Conservation (phyloP, 2,113 vertebrate genomes). For the Dasypus novemcinctus region DNA sequence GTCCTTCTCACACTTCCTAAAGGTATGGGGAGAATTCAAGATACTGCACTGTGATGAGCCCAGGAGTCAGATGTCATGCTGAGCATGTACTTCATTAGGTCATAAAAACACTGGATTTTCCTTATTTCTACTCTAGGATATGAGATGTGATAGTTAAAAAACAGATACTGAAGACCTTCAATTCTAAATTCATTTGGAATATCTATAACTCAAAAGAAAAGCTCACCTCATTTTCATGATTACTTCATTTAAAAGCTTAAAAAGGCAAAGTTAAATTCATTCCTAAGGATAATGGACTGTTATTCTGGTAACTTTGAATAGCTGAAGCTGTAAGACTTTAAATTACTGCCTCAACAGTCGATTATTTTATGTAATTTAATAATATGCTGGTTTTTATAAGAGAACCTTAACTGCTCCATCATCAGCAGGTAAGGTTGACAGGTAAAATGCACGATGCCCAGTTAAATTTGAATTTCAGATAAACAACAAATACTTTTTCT, state of each 20-base stretch:
- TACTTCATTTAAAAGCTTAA: constrained; percentile 28
- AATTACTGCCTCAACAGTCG: neutral
- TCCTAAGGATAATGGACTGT: constrained; percentile 32
- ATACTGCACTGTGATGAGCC: neutral
- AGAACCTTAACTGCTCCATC: constrained; percentile 19
- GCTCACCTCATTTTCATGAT: constrained; percentile 44
- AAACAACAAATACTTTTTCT: constrained; percentile 3
- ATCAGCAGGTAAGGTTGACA: neutral
- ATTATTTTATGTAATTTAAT: constrained; percentile 57
- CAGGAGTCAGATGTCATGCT: neutral
- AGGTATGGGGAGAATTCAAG: neutral
- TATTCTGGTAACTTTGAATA: constrained; percentile 29
- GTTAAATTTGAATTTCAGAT: constrained; percentile 26
- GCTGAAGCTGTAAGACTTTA: constrained; percentile 27
- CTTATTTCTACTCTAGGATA: neutral
- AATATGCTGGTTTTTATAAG: constrained; percentile 39
- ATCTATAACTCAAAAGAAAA: constrained; percentile 6
- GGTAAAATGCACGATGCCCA: constrained; percentile 12
- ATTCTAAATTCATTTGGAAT: constrained; percentile 39
- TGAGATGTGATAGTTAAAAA: constrained; percentile 27
- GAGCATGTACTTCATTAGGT: neutral
- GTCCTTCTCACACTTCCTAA: neutral
- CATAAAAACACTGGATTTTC: neutral
- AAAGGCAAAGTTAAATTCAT: constrained; percentile 51
- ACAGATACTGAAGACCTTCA: constrained; percentile 22